phyloP scores from a whole-genome alignment of 1,140 invertebrate species.

The Apis florea region DNA sequence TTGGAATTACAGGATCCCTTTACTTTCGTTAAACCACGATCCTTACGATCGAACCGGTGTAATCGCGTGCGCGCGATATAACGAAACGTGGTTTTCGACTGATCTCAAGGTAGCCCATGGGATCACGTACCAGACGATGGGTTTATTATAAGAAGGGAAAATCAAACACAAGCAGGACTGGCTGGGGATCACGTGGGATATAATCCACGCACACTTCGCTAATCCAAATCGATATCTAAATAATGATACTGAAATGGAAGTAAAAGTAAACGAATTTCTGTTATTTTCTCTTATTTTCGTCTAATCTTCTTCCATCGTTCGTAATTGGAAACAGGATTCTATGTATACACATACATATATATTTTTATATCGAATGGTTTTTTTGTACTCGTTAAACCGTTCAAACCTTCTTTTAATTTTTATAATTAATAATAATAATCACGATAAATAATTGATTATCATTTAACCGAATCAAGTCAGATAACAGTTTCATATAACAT shows the following conservation, averaged over 20 bases:
- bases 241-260: neutral
- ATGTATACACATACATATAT: too few relatives aligned
- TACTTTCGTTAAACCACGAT: constrained; percentile 53
- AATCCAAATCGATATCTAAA: constrained; percentile 13
- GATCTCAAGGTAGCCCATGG: constrained; percentile 59
- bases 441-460: too few relatives aligned
- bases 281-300: neutral
- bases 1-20: constrained; percentile 54
- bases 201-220: neutral
- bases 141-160: constrained; percentile 43
- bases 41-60: constrained; percentile 50
- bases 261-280: neutral
- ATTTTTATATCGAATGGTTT: too few relatives aligned
- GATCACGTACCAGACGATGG: constrained; percentile 60
- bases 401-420: too few relatives aligned
- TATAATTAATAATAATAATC: too few relatives aligned
- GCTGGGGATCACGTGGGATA: neutral
- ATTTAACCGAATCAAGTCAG: too few relatives aligned
- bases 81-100: constrained; percentile 59
- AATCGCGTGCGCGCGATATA: constrained; percentile 59
- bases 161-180: constrained; percentile 30
- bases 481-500: too few relatives aligned
- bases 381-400: too few relatives aligned
- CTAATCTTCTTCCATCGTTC: too few relatives aligned
- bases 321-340: too few relatives aligned